Evolutionary conservation across 2,797 vertebrate genomes (phyloP).

Genomic region (Erpetoichthys calabaricus): DNA sequence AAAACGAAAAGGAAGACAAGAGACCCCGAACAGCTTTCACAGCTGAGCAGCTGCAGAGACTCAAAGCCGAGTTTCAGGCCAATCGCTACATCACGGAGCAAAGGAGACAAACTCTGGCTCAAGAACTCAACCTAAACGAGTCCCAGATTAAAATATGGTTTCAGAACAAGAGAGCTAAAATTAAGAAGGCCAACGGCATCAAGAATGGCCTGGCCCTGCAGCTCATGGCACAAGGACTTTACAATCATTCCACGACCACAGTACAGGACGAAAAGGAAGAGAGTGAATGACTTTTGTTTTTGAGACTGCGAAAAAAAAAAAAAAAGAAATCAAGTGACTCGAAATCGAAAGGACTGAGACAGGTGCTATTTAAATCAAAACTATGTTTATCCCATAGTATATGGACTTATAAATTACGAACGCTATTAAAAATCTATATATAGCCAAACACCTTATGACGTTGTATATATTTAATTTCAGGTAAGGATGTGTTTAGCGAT

Average conservation of each 20-base stretch:
- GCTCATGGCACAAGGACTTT: slow-evolving; percentile 96
- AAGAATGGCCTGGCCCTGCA: slow-evolving; percentile 91
- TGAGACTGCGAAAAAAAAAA: slow-evolving; percentile 6
- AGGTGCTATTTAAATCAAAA: slow-evolving; percentile 74
- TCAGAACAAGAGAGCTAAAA: slow-evolving; percentile 93
- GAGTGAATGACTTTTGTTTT: slow-evolving; percentile 53
- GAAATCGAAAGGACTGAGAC: slow-evolving; percentile 28
- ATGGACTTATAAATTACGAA: slow-evolving; percentile 74
- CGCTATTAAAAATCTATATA: slow-evolving; percentile 78
- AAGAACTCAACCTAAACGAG: slow-evolving; percentile 91
- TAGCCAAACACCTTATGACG: slow-evolving; percentile 88
- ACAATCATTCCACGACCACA: slow-evolving; percentile 94
- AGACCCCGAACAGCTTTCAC: slow-evolving; percentile 88
- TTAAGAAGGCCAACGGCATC: slow-evolving; percentile 86
- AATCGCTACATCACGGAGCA: slow-evolving; percentile 97
- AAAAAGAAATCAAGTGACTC: background rate
- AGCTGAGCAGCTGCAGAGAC: slow-evolving; percentile 90
- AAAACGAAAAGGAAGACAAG: slow-evolving; percentile 91
- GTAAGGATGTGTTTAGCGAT: slow-evolving; percentile 60
- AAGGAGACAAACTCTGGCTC: slow-evolving; percentile 80
- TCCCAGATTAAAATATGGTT: slow-evolving; percentile 98
- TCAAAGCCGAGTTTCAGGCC: slow-evolving; percentile 89
- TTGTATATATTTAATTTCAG: slow-evolving; percentile 96
- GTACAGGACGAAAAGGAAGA: slow-evolving; percentile 87
- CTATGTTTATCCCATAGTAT: slow-evolving; percentile 74